Evolutionary conservation across 1,140 invertebrate species (phyloP).

Genomic region (Listronotus bonariensis): DNA sequence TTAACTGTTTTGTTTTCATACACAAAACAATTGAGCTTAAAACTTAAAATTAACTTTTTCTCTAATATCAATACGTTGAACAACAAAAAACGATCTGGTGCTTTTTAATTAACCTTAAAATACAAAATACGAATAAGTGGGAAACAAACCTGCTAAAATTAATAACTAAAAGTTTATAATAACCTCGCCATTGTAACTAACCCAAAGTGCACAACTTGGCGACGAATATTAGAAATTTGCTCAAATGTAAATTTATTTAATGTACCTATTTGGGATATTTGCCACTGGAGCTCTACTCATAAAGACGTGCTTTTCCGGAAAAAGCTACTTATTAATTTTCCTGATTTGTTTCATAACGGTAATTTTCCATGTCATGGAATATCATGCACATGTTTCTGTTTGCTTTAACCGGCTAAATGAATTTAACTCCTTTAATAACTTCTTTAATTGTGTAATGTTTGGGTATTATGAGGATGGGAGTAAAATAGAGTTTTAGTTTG

Average conservation of each 20-base stretch:
- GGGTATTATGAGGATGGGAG: too few relatives aligned
- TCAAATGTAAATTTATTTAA: constrained; percentile 36
- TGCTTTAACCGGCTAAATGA: constrained; percentile 3
- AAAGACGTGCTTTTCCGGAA: constrained; percentile 25
- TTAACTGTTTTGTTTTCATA: too few relatives aligned
- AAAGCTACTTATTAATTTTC: constrained; percentile 20
- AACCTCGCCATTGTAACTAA: constrained; percentile 8
- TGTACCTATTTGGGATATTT: constrained; percentile 38
- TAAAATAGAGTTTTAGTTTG: too few relatives aligned
- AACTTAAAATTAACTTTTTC: too few relatives aligned
- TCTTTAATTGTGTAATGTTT: too few relatives aligned
- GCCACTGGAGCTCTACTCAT: constrained; percentile 23
- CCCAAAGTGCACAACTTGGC: constrained; percentile 13
- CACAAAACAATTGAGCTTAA: too few relatives aligned
- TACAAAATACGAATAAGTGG: not conserved
- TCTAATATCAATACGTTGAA: too few relatives aligned
- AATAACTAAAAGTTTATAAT: not conserved
- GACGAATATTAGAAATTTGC: constrained; percentile 35
- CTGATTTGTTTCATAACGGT: constrained; percentile 23
- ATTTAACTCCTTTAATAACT: too few relatives aligned
- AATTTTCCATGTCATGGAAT: constrained; percentile 13
- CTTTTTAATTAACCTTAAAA: constrained; percentile 1
- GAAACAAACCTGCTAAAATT: not conserved
- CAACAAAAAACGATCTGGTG: too few relatives aligned
- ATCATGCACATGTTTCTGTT: constrained; percentile 13